These are phyloP conservation scores for Calliscelio sp. DNA, from an alignment of 2,888 invertebrate genomes.

Conservation along the genomic window DNA sequence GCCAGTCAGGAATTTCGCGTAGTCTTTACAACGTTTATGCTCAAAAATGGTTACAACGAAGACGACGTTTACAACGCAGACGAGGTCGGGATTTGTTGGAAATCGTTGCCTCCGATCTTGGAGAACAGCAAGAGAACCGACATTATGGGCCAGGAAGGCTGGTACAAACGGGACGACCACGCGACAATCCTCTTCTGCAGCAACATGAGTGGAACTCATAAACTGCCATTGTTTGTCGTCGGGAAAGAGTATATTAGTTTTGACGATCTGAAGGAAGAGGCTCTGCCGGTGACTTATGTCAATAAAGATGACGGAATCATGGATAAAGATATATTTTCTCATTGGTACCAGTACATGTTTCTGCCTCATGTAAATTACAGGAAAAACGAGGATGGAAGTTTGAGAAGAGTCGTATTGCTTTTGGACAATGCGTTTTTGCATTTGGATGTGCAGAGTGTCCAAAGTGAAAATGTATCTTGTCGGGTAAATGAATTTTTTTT, in stretches of 20 bases:
- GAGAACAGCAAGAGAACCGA: constrained; percentile 20
- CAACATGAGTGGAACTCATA: constrained; percentile 60
- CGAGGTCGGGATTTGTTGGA: constrained; percentile 41
- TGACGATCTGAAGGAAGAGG: constrained; percentile 42
- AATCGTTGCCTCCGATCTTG: constrained; percentile 29
- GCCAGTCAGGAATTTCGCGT: constrained; percentile 56
- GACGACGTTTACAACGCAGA: constrained; percentile 59
- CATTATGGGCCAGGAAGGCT: constrained; percentile 43
- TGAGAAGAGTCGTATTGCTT: constrained; percentile 42
- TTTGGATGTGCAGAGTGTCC: constrained; percentile 52
- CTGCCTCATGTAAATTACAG: constrained; percentile 50
- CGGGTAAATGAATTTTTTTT: constrained; percentile 31
- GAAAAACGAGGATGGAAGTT: constrained; percentile 14
- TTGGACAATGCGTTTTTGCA: constrained; percentile 55
- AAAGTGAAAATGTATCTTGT: constrained; percentile 45
- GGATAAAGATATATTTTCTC: constrained; percentile 58
- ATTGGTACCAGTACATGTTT: constrained; percentile 67
- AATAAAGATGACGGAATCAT: constrained; percentile 52
- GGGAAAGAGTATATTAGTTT: constrained; percentile 54
- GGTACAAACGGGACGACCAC: constrained; percentile 49
- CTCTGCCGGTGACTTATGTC: constrained; percentile 56
- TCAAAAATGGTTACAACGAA: constrained; percentile 38
- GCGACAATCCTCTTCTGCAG: constrained; percentile 53
- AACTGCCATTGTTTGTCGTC: constrained; percentile 51
- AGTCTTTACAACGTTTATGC: constrained; percentile 49